Evolutionary conservation across 2,888 invertebrate species (phyloP), one percentile per base, ranked within the genome.

Genomic region (Agriotes lineatus): DNA sequence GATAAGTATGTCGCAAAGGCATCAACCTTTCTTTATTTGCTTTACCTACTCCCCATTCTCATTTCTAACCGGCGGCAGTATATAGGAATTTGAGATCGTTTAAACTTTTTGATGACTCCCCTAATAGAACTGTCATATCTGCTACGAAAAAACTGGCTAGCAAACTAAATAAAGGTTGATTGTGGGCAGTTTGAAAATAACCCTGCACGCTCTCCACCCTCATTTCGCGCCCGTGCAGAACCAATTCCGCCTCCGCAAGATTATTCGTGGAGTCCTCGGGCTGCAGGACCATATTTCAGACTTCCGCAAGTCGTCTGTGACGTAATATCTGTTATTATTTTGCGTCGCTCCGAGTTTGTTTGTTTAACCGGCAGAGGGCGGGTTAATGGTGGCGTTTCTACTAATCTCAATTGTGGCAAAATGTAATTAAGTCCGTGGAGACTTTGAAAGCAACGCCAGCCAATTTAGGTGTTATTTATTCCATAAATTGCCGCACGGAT

Each of bases 401-500:
- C 42, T 42, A 42, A 58, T 58, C 20, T 44, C 44, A 37, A 58
- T 19, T 58, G 58, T 44, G 44, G 16, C 39, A 18, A 44, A 16
- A 22, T 14, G 12, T 58, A 58, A 58, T 58, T 58, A 58, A 42
- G 58, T 58, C 37, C 56, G 6, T 56, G 12, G 56, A 37, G 37
- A 12, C 37, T 56, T 35, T 22, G 48, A 48, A 48, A 48, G 56
- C 18, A 19, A 56, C 56, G n/a, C 39, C 9, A n/a, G n/a, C 56
- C 56, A 58, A 58, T 58, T 42, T 42, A 58, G 44, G 5, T 4
- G 58, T 39, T 58, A 44, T 58, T 58, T 58, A 58, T 58, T 18
- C 18, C 22, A 42, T 25, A 58, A 61, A 61, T 61, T 61, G n/a
- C 37, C 35, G 45, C 42, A 44, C 16, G 35, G 19, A 59, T 22